phyloP scores from a whole-genome alignment of 2,797 vertebrate genomes.

The Neosilurus mollespiculum region DNA sequence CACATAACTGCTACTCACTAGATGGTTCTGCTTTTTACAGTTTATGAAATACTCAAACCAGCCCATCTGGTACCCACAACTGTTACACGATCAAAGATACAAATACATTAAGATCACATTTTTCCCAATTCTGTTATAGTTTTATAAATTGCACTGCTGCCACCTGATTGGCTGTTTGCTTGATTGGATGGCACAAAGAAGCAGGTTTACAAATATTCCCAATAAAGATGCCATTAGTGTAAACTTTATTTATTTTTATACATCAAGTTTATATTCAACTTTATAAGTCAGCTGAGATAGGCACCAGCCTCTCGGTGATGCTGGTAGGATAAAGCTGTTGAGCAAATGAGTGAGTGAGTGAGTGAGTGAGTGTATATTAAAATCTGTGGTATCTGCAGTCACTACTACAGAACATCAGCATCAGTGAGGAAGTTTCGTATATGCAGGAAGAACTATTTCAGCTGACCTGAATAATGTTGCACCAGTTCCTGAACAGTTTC shows the following conservation, averaged over 20 bases:
- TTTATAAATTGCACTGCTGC: background rate
- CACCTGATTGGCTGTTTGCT: background rate
- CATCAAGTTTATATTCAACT: background rate
- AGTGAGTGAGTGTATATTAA: background rate
- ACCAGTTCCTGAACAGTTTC: conserved; percentile 87
- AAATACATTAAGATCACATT: background rate
- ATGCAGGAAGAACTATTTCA: background rate
- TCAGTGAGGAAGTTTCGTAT: background rate
- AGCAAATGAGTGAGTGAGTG: too few relatives aligned
- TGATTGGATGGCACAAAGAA: background rate
- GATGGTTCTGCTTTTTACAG: background rate
- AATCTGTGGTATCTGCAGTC: background rate
- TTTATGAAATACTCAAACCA: background rate
- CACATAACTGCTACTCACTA: background rate
- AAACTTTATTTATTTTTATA: background rate
- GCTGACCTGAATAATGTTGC: conserved; percentile 87
- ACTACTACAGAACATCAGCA: background rate
- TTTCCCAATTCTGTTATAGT: background rate
- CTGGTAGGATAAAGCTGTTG: too few relatives aligned
- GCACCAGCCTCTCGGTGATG: too few relatives aligned
- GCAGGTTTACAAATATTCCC: background rate
- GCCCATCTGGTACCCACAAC: background rate
- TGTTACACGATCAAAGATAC: background rate
- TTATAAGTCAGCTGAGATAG: too few relatives aligned
- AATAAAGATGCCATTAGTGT: background rate